phyloP scores from a whole-genome alignment of 2,113 vertebrate species.

The Cochlearius cochlearius region DNA sequence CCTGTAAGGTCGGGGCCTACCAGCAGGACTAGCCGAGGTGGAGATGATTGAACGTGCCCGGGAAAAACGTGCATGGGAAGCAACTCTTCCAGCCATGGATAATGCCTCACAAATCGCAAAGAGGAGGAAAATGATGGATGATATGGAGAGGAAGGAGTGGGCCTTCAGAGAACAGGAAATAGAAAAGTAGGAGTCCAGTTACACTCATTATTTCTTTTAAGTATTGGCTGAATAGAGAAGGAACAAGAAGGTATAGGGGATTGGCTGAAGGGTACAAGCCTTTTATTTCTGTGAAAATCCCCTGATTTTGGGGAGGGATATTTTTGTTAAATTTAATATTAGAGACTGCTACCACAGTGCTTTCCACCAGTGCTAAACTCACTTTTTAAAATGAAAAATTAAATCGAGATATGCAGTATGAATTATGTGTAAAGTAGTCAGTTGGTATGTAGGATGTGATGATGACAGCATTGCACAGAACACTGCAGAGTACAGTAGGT shows the following conservation, averaged over 20 bases:
- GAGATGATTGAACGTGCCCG: conserved; percentile 89
- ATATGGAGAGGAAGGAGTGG: conserved; percentile 92
- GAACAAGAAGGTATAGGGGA: neutral
- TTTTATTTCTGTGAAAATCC: neutral
- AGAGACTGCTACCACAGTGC: neutral
- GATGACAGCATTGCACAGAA: neutral
- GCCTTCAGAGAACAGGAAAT: conserved; percentile 91
- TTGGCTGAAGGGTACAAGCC: neutral
- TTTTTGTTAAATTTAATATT: neutral
- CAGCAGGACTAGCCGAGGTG: conserved; percentile 87
- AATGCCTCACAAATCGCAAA: conserved; percentile 76
- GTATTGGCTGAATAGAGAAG: neutral
- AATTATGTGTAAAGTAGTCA: neutral
- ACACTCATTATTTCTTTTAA: neutral
- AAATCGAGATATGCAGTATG: neutral
- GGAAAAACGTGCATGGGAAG: conserved; percentile 85
- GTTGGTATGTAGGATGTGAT: neutral
- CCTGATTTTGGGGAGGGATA: neutral
- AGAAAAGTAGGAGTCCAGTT: conserved; percentile 76
- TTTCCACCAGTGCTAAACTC: neutral
- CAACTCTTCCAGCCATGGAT: conserved; percentile 79
- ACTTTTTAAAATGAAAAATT: neutral
- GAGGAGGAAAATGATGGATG: conserved; percentile 87
- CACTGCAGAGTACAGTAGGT: neutral
- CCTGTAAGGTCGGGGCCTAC: conserved; percentile 85